These are phyloP conservation scores for Conus betulinus DNA, from an alignment of 1,140 invertebrate genomes.

Conservation along the genomic window DNA sequence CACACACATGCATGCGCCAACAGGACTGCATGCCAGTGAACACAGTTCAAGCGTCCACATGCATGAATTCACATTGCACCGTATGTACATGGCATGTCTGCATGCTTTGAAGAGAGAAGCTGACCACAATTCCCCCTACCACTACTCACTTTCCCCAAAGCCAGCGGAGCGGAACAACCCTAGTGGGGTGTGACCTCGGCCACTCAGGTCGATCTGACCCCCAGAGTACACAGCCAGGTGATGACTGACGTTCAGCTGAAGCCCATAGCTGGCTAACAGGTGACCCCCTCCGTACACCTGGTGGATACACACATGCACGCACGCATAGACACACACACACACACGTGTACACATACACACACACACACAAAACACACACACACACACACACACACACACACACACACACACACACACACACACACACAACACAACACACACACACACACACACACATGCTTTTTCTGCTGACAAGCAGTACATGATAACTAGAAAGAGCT, in stretches of 20 bases:
- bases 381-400: neutral
- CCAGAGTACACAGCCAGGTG: conserved; percentile 63
- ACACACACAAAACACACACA: conserved; percentile 25
- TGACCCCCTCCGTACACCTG: conserved; percentile 66
- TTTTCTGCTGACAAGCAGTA: too few species aligned
- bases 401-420: conserved; percentile 11
- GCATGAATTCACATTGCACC: neutral
- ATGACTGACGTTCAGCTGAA: conserved; percentile 56
- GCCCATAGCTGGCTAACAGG: conserved; percentile 52
- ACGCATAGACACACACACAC: neutral
- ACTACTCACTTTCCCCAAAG: conserved; percentile 33
- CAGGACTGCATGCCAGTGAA: too few species aligned
- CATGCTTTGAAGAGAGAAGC: neutral
- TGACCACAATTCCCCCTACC: too few species aligned
- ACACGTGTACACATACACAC: conserved; percentile 31
- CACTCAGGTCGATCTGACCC: conserved; percentile 58
- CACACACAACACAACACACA: neutral
- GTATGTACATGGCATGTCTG: neutral
- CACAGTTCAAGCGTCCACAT: neutral
- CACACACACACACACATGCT: too few species aligned
- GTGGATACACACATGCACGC: neutral
- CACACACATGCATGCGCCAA: too few species aligned
- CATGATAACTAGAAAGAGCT: too few species aligned
- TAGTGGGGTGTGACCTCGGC: conserved; percentile 46
- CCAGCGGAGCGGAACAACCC: conserved; percentile 24